Base-by-base conservation (phyloP, 2,888 invertebrate species). In the Cordilura impudica region DNA sequence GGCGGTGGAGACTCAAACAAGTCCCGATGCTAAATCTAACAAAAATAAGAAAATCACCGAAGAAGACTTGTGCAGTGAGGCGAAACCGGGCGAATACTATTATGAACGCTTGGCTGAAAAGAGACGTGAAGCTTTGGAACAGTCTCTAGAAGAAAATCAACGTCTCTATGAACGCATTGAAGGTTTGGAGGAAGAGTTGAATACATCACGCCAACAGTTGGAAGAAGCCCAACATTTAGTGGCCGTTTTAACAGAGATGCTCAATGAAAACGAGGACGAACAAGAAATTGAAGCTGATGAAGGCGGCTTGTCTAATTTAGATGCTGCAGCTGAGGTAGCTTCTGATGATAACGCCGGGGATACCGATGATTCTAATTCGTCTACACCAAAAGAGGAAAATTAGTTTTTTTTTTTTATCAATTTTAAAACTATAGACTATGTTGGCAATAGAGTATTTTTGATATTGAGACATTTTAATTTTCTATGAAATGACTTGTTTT, bases 101-200 rank as follows among this genome's bases (percentile, higher is more conserved):
- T 96, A 95, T 95, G 91, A 95, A 88, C 90, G 92, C 53, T 87
- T 96, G 80, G 95, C 95, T 21, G 95, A 95, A 86, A 94, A 93
- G 84, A 92, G 95, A 76, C 92, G 94, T 73, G 90, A 92, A 83
- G 94, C 94, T 2, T 89, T 96, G 23, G 92, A 95, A 84, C 93
- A 94, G 78, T 93, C 95, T 23, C 91, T 96, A 26, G 91, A 92
- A 71, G 95, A 96, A 88, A 95, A 95, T 89, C 92, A 92, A 77
- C 91, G 91, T 82, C 86, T 93, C 19, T 91, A 91, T 81, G 91
- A 91, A 39, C 88, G 91, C 76, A 88, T 92, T 63, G 89, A 90
- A 6, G 87, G 86, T 0, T 79, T 90, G 12, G 90, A 90, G 82
- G 87, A 88, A 31, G 93, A 95, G 86, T 93, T 95, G 85, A 93